Evolutionary conservation across 2,797 vertebrate genomes (phyloP).

Genomic region (Emys orbicularis): DNA sequence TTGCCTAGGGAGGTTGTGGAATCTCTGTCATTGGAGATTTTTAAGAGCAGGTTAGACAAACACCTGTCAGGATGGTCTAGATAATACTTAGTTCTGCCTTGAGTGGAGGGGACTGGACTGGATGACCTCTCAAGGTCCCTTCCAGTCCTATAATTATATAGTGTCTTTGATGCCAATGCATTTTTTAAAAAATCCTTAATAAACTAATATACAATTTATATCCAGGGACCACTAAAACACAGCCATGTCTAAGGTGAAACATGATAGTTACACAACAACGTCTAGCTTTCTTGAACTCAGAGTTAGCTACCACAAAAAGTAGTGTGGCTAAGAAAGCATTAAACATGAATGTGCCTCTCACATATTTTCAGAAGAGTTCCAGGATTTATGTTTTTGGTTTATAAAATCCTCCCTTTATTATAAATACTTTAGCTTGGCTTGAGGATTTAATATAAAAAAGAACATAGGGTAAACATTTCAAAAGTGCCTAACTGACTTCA

Average conservation of each 20-base stretch:
- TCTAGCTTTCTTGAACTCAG: too few relatives aligned
- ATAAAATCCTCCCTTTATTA: neutral
- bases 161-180: neutral
- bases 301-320: too few relatives aligned
- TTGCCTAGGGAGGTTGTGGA: neutral
- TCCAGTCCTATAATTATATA: neutral
- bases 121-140: neutral
- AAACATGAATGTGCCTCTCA: too few relatives aligned
- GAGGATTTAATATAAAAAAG: neutral
- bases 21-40: neutral
- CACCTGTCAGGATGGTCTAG: neutral
- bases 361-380: too few relatives aligned
- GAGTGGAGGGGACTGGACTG: neutral
- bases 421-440: neutral
- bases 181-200: neutral
- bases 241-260: too few relatives aligned
- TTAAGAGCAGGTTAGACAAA: neutral
- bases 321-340: too few relatives aligned
- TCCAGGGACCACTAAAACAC: neutral
- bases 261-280: too few relatives aligned
- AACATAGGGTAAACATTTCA: neutral
- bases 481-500: rapidly evolving
- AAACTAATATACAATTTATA: neutral
- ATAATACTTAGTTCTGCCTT: neutral
- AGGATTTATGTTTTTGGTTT: neutral